Evolutionary conservation across 2,797 vertebrate species (phyloP).

Genomic region (Ciconia nigra): DNA sequence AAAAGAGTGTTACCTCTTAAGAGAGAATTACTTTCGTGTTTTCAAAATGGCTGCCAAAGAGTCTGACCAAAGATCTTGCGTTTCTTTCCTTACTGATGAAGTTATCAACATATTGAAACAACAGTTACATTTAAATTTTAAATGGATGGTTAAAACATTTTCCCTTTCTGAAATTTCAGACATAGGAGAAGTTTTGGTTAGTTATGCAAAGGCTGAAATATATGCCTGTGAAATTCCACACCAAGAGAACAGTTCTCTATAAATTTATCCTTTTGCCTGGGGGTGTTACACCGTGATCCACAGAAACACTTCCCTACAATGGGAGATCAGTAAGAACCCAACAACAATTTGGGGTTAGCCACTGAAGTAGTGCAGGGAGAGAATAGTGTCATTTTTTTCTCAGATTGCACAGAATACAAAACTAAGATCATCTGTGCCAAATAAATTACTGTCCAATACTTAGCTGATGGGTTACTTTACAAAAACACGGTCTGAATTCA

Average conservation of each 20-base stretch:
- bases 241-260: neutral
- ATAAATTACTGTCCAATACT: neutral
- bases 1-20: neutral
- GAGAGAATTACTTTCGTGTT: neutral
- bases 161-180: neutral
- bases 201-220: neutral
- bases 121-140: neutral
- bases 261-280: neutral
- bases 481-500: neutral
- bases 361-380: neutral
- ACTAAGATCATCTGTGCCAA: neutral
- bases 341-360: neutral
- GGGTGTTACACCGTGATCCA: neutral
- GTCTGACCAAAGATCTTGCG: neutral
- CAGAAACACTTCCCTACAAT: neutral
- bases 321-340: neutral
- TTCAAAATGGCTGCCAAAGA: neutral
- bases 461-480: neutral
- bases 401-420: neutral
- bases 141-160: neutral
- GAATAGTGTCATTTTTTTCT: neutral
- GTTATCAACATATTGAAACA: neutral
- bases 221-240: neutral
- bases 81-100: neutral
- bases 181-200: neutral